Conservation (phyloP, 2,113 vertebrate species). For the Telmatochromis brachygnathus region DNA sequence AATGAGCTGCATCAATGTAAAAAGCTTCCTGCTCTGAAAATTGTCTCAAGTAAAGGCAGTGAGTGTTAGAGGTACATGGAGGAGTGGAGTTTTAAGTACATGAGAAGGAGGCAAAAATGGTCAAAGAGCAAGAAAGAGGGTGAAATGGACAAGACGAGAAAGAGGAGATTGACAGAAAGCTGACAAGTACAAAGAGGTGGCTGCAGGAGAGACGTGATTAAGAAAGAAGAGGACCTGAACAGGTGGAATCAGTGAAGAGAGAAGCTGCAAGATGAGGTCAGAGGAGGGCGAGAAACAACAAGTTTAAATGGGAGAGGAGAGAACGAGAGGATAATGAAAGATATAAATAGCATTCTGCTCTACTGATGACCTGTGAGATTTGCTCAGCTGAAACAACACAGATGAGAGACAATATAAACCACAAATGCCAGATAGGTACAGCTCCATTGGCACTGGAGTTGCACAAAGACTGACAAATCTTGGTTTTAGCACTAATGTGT, state of each 20-base stretch:
- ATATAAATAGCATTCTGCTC: slow-evolving; percentile 34
- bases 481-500: neutral
- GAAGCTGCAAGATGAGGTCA: slow-evolving; percentile 21
- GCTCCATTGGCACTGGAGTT: neutral
- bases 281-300: neutral
- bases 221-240: neutral
- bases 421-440: neutral
- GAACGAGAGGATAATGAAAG: slow-evolving; percentile 25
- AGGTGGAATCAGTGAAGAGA: slow-evolving; percentile 26
- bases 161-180: neutral
- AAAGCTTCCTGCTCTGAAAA: neutral
- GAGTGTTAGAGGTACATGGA: neutral
- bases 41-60: neutral
- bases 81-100: neutral
- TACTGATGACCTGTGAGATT: slow-evolving; percentile 23
- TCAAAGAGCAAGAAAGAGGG: neutral
- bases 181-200: neutral
- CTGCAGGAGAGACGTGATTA: neutral
- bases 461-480: neutral
- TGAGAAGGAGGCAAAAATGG: neutral
- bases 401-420: neutral
- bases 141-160: neutral
- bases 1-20: neutral
- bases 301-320: neutral
- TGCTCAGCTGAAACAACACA: slow-evolving; percentile 11